Base-by-base conservation (phyloP, 2,113 vertebrate species). In the Pterocles gutturalis region DNA sequence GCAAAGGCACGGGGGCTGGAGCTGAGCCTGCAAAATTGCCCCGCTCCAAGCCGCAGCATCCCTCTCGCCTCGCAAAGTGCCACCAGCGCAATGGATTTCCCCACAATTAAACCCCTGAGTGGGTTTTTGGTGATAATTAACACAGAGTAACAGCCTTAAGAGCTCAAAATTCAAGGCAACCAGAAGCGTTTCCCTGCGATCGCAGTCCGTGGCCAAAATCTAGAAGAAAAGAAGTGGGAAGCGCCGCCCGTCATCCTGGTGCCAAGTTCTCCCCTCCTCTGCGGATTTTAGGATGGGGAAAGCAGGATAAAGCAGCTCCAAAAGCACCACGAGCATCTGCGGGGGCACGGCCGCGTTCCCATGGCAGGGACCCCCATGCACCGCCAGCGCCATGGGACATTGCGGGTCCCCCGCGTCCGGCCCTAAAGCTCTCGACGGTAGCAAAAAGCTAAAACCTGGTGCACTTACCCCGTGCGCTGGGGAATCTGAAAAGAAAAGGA, bases 401-500 rank as follows among this genome's bases (percentile, higher is more conserved):
- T 60, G 60, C 21, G 41, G 88, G 70, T 87, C 55, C 89, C 96
- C 5, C 73, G n/a, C 60, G 4, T 48, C 91, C 53, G 13, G 13
- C 96, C 96, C 96, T 85, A 62, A 62, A 90, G 92, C 93, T 96
- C 93, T 93, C 78, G 19, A 91, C 11, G 15, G 82, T 93, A 96
- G 93, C 92, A 11, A 96, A 96, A 97, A 92, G 96, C 92, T 28
- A 73, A 97, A 97, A 95, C 94, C 95, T 89, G 86, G 76, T 84
- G 92, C 89, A 97, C 97, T 97, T 97, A 97, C 96, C 96, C 95
- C 96, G 96, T 71, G 96, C 93, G 66, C 89, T 97, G 96, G 97
- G 97, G 97, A 95, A 97, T 97, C 97, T 97, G 97, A 97, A 97
- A 97, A 97, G 96, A 95, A 97, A 97, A 92, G 97, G 95, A 97